Evolutionary conservation across 2,797 vertebrate genomes (phyloP), one percentile per base, ranked within the genome.

Genomic region (Crenuchus spilurus): DNA sequence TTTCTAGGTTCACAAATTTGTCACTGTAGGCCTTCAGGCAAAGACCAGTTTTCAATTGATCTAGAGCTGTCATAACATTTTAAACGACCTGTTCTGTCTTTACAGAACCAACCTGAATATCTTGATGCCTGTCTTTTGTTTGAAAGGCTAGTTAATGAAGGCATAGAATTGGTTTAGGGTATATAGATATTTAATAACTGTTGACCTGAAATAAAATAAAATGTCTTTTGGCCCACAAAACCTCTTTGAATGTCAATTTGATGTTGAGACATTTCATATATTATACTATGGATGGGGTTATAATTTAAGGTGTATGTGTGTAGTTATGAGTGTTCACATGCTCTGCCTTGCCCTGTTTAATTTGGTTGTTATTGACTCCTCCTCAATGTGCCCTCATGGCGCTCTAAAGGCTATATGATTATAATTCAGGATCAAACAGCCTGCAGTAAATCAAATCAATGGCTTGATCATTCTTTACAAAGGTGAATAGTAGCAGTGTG

Each of bases 131-230:
- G 22, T 7, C 18, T 8, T 58, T n/a, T 58, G 7, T 44, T 44
- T 42, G 24, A 52, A 24, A 28, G 46, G 2, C 9, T 22, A 49
- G 22, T 7, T 24, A 11, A 49, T 10, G 6, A 49, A 22, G 18
- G 31, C 20, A 14, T 35, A n/a, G 31, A 6, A 8, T 84, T 52
- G 77, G 88, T 87, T 84, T 5, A 24, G 75, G 87, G 13, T 30
- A 84, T 70, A 33, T 2, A 62, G 62, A 61, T 83, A 87, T 88
- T 86, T 4, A 72, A 54, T 39, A 22, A 18, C 7, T 48, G 2
- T 30, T 75, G 0, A 16, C 2, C 28, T 66, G 16, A 44, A 33
- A 4, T 3, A 35, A 49, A 37, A 49, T 5, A 35, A 62, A 57
- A n/a, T n/a, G 26, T 22, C 18, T 26, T 26, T 46, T 60, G 28